A percentile compares a stretch with the other conserved stretches of the same genome.
Evolutionary conservation across 2,888 invertebrate species (phyloP).

Genomic region (Dioctria rufipes): DNA sequence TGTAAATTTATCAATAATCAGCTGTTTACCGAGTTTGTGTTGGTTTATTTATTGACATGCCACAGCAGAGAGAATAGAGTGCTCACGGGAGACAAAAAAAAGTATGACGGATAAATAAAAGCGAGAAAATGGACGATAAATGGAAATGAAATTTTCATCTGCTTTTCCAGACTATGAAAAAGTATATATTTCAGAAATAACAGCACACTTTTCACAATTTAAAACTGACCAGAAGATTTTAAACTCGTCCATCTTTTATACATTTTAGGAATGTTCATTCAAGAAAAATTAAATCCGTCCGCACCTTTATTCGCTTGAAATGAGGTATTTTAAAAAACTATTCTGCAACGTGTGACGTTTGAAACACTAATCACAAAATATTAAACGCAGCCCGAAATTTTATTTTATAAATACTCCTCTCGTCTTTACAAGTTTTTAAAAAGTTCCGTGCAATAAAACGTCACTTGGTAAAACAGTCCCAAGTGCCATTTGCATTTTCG

Average conservation of each 20-base stretch:
- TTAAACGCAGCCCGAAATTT: neutral
- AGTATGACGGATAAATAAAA: neutral
- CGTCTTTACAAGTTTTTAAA: neutral
- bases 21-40: conserved; percentile 23
- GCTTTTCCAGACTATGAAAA: neutral
- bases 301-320: neutral
- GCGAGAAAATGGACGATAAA: conserved; percentile 34
- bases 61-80: conserved; percentile 3
- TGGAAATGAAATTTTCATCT: conserved; percentile 21
- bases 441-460: conserved; percentile 2
- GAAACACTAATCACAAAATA: neutral
- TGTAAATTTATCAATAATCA: conserved; percentile 42
- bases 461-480: conserved; percentile 20
- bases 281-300: neutral
- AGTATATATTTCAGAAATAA: neutral
- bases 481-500: conserved; percentile 47
- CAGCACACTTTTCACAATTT: neutral
- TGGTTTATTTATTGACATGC: conserved; percentile 31
- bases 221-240: neutral
- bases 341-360: neutral
- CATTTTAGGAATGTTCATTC: conserved; percentile 16
- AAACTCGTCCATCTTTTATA: neutral
- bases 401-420: neutral
- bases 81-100: neutral
- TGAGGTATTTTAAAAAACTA: neutral